A percentile compares a stretch with the other conserved stretches of the same genome.
Conservation (phyloP, 2,888 invertebrate genomes). For the Eupelmus urozonus region DNA sequence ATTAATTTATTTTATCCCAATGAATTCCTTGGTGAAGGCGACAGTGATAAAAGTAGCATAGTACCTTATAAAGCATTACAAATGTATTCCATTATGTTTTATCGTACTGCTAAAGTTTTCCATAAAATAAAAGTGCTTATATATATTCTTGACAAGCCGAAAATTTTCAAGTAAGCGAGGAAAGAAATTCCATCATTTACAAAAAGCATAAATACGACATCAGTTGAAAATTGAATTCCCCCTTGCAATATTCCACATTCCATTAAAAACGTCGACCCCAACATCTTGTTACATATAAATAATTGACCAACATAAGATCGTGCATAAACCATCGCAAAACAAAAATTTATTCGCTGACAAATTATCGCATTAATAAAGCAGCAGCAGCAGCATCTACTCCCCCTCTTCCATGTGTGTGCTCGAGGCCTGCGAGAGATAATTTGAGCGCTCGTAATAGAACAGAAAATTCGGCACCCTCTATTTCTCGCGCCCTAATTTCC, state of each 20-base stretch:
- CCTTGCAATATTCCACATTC: constrained; percentile 31
- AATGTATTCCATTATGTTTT: no score
- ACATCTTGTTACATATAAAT: not conserved
- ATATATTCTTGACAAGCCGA: no score
- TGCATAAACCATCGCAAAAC: constrained; percentile 11
- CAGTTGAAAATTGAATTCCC: constrained; percentile 35
- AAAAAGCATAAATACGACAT: constrained; percentile 21
- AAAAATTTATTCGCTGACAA: constrained; percentile 39
- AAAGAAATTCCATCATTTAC: no score
- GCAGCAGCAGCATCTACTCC: not conserved
- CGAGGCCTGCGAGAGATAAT: not conserved
- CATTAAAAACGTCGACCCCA: constrained; percentile 16
- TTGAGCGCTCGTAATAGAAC: not conserved
- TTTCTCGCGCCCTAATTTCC: constrained; percentile 68
- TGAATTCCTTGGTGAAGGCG: not conserved
- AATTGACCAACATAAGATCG: constrained; percentile 17
- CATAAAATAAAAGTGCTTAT: no score
- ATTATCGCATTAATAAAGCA: constrained; percentile 47
- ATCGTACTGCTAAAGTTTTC: no score
- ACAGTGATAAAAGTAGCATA: no score
- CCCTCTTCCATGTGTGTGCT: not conserved
- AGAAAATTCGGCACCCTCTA: constrained; percentile 39
- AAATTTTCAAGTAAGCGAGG: no score
- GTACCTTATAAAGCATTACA: no score
- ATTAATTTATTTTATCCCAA: no score